A percentile compares a stretch with the other conserved stretches of the same genome.
Conservation (phyloP, 2,113 vertebrate species). For the Benitochromis conjunctus region DNA sequence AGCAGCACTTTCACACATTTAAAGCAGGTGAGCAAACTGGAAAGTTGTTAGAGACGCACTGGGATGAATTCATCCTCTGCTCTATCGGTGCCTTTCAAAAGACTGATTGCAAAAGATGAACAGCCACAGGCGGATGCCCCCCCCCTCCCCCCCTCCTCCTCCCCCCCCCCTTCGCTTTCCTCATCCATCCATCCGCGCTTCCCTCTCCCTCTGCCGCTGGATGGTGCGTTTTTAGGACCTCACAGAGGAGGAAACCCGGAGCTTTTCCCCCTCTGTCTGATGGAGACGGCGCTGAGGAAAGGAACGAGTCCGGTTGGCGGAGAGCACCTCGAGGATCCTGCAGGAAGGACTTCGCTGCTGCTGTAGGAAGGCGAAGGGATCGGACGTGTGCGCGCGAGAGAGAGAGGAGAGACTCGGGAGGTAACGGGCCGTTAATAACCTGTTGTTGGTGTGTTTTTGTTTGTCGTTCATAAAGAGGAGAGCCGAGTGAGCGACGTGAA, state of each 20-base stretch:
- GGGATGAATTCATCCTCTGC: background rate
- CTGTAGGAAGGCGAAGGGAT: background rate
- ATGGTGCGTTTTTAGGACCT: conserved; percentile 35
- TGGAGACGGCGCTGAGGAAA: conserved; percentile 41
- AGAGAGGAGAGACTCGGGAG: conserved; percentile 4
- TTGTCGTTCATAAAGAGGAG: background rate
- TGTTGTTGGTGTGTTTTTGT: conserved; percentile 59
- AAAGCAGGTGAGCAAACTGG: background rate
- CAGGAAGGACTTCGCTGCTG: background rate
- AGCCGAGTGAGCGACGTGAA: background rate
- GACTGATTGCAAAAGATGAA: conserved; percentile 16
- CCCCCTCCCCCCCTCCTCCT: background rate
- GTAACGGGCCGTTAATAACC: conserved; percentile 48
- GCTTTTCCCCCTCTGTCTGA: conserved; percentile 18
- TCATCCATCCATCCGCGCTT: conserved; percentile 17
- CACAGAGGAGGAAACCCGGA: conserved; percentile 14
- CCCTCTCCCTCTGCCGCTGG: conserved; percentile 15
- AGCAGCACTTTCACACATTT: background rate
- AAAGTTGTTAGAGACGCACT: background rate
- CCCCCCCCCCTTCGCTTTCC: background rate
- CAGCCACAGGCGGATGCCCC: conserved; percentile 19
- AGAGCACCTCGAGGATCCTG: background rate
- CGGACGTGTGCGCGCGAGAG: background rate
- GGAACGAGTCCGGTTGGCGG: background rate
- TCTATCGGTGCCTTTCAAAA: background rate